Conservation (phyloP, 2,888 invertebrate genomes). For the Stegophylla sp. region DNA sequence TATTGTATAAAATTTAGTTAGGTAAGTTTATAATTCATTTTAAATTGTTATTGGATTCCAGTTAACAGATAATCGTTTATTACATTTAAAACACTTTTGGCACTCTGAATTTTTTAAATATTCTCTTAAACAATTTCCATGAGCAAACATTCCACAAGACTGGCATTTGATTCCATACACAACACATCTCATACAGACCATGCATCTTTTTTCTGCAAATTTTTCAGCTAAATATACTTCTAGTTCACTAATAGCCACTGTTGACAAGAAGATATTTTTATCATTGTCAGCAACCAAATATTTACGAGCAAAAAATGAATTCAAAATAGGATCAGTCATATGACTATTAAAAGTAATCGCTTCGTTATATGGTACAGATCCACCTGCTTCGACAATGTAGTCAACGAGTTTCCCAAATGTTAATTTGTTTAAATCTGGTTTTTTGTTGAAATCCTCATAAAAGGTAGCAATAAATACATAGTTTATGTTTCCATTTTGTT, state of each 20-base stretch:
- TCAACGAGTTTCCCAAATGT: conserved; percentile 7
- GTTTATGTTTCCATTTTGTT: conserved; percentile 25
- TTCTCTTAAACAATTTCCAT: conserved; percentile 23
- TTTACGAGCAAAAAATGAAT: background rate
- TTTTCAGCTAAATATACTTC: conserved; percentile 26
- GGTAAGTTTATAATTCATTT: too few species aligned
- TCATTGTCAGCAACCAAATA: conserved; percentile 32
- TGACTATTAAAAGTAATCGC: background rate
- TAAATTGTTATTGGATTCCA: conserved; percentile 1
- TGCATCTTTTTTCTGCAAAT: conserved; percentile 11
- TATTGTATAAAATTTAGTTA: too few species aligned
- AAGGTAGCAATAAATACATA: conserved; percentile 40
- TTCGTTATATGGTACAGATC: background rate
- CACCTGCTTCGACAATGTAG: conserved; percentile 8
- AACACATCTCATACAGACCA: conserved; percentile 34
- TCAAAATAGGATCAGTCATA: background rate
- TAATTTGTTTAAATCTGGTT: conserved; percentile 15
- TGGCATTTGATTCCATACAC: conserved; percentile 26
- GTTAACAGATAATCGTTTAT: background rate
- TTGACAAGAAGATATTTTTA: conserved; percentile 31
- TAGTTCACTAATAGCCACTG: conserved; percentile 36
- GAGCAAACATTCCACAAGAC: conserved; percentile 15
- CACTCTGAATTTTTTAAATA: conserved; percentile 16
- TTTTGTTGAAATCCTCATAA: conserved; percentile 6
- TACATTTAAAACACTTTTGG: conserved; percentile 34